Conservation (phyloP, 2,888 invertebrate species). For the Parapristionchus giblindavisi region DNA sequence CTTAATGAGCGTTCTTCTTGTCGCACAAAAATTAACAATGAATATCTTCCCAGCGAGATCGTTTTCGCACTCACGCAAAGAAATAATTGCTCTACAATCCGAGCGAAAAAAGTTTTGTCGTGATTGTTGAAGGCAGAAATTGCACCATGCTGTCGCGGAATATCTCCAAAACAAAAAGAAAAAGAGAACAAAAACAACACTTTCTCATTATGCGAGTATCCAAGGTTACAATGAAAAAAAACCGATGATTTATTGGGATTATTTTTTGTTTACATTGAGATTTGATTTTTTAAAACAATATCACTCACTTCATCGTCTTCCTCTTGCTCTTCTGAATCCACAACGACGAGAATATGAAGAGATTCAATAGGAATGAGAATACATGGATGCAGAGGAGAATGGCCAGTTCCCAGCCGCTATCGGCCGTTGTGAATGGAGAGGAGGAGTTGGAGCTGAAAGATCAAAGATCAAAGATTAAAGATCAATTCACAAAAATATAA, state of each 20-base stretch:
- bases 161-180: too few species aligned
- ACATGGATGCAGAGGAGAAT: constrained; percentile 5
- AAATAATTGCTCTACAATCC: neutral
- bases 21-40: too few species aligned
- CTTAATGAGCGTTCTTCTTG: too few species aligned
- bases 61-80: too few species aligned
- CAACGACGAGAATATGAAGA: constrained; percentile 42
- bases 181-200: too few species aligned
- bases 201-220: too few species aligned
- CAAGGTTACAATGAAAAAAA: too few species aligned
- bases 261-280: neutral
- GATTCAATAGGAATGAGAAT: constrained; percentile 19
- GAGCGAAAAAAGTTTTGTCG: neutral
- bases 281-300: neutral
- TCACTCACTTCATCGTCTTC: constrained; percentile 48
- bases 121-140: neutral
- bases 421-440: too few species aligned
- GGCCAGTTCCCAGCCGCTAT: neutral
- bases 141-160: neutral
- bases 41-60: too few species aligned
- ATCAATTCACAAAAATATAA: too few species aligned
- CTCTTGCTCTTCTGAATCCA: constrained; percentile 50
- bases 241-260: too few species aligned
- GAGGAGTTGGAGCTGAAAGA: constrained; percentile 10
- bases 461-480: too few species aligned